Evolutionary conservation across 1,140 invertebrate species (phyloP).

Genomic region (Planococcus citri): DNA sequence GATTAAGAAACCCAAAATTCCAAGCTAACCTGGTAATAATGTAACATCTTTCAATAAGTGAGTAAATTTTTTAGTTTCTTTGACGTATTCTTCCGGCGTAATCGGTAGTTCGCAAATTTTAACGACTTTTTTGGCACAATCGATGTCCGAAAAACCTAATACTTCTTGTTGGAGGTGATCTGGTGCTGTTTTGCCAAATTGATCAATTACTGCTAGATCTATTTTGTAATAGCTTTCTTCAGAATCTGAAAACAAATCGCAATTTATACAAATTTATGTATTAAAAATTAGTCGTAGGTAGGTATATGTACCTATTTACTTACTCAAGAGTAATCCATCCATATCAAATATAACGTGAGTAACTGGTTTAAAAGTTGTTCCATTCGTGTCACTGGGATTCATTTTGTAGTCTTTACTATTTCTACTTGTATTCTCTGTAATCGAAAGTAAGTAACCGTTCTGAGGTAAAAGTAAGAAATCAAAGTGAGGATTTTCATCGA

Average conservation of each 20-base stretch:
- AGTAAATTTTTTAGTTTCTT: not conserved
- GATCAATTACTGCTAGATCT: not conserved
- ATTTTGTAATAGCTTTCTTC: conserved; percentile 16
- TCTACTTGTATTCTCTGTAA: no score
- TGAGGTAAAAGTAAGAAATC: no score
- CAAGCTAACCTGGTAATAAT: conserved; percentile 6
- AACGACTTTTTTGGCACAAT: conserved; percentile 10
- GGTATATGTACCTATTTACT: conserved; percentile 31
- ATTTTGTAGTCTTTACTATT: not conserved
- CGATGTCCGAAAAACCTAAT: not conserved
- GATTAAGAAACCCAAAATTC: no score
- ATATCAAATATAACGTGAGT: conserved; percentile 77
- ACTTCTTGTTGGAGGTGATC: not conserved
- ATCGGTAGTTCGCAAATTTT: not conserved
- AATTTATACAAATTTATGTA: not conserved
- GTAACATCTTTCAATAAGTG: conserved; percentile 1
- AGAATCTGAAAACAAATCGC: conserved; percentile 2
- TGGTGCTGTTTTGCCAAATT: not conserved
- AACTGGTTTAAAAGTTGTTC: conserved; percentile 41
- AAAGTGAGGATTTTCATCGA: no score
- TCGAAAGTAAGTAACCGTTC: no score
- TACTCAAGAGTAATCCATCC: conserved; percentile 66
- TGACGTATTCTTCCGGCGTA: not conserved
- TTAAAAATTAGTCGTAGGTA: not conserved
- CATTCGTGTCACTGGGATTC: not conserved